Conservation (phyloP, 2,797 vertebrate species). For the Helostoma temminkii region DNA sequence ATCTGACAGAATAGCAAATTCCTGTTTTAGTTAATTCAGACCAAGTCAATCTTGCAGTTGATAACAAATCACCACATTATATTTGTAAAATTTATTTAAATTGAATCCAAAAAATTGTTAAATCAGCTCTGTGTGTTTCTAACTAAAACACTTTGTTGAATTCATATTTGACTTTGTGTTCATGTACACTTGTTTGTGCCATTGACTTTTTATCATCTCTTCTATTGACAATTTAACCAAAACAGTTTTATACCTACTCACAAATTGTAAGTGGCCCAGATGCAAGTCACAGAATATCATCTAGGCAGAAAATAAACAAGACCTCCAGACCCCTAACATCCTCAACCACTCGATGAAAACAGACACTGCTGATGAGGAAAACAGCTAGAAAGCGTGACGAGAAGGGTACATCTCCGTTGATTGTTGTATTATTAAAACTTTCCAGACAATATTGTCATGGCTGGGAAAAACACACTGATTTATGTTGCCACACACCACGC, state of each 20-base stretch:
- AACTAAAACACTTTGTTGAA: not conserved
- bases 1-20: too few species aligned
- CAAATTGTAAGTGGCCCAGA: not conserved
- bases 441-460: constrained; percentile 17
- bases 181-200: not conserved
- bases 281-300: not conserved
- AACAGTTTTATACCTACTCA: not conserved
- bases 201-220: not conserved
- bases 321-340: not conserved
- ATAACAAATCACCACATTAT: too few species aligned
- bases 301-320: not conserved
- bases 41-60: too few species aligned
- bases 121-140: not conserved
- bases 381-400: not conserved
- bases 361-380: not conserved
- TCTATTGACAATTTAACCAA: not conserved
- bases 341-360: not conserved
- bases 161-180: not conserved
- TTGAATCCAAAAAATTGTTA: not conserved
- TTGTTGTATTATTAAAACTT: constrained; percentile 38
- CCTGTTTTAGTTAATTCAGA: too few species aligned
- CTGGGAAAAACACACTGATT: too few species aligned
- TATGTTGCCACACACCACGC: not conserved
- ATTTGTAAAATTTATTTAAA: too few species aligned
- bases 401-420: not conserved